Base-by-base conservation (phyloP, 2,113 vertebrate genomes). In the Cygnus buccinator region DNA sequence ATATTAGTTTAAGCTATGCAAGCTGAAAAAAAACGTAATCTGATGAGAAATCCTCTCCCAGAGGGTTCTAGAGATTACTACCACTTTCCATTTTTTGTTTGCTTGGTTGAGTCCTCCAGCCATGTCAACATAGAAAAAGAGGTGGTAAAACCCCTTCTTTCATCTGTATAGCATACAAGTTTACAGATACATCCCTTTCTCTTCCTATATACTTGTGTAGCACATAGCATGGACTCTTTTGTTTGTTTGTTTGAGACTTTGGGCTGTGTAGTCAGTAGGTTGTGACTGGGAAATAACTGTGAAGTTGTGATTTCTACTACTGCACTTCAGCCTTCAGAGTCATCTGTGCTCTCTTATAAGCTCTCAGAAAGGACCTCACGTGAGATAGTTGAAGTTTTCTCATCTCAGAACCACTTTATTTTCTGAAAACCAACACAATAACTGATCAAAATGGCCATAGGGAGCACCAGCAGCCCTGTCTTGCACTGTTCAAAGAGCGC, bases 101-200 rank as follows among this genome's bases (percentile, higher is more conserved):
- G 5, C 2, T 59, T 25, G 10, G 35, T 9, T 23, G 11, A 75
- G 39, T 50, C 6, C 4, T 20, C 65, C 1, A 0, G 48, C 17
- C 13, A 37, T 37, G 28, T n/a, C 17, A 6, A 39, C 4, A 11
- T 1, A 28, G 16, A 86, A 63, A 39, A 44, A 80, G 10, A 77
- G 48, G 4, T 58, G 6, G 67, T 25, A 44, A 65, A 75, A 65
- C n/a, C 9, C 16, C 3, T 73, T 82, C 20, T 61, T 52, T 77
- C 44, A 29, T 50, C n/a, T 62, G 3, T 31, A 28, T 0, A 65
- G 43, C 74, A 50, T 6, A 15, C 1, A 37, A 35, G 3, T 68
- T 84, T 61, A 29, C 59, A 66, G 35, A 4, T 4, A 39, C 26
- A 52, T 13, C 9, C 8, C 83, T 72, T 83, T 29, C 15, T 75